Evolutionary conservation across 2,797 vertebrate species (phyloP), one percentile per base, ranked within the genome.

Genomic region (Paedocypris micromegethes): DNA sequence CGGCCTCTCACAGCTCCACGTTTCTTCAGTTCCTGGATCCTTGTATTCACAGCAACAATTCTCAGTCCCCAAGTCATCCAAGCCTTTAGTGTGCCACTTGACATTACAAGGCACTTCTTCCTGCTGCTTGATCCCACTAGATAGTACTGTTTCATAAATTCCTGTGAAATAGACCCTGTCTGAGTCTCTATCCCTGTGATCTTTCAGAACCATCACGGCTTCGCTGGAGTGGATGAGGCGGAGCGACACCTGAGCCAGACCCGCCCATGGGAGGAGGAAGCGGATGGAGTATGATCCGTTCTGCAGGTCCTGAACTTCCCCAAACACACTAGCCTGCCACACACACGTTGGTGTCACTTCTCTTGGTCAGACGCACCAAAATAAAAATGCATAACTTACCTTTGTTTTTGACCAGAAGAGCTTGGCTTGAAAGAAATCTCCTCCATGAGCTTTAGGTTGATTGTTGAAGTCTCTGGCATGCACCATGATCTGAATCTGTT

Each of bases 121-220:
- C 0, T 82, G 87, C 1, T 49, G 2, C 46, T 80, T 55, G 42
- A 9, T 67, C 5, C 53, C 47, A 37, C 52, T 52, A 4, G 5
- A 85, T 48, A 86, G 88, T 58, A 86, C 86, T 53, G 84, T 86
- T 23, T 38, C 51, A 71, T 91, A 92, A 0, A 86, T 79, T 74
- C 91, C 91, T 76, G 87, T 86, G 79, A 92, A 92, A 72, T 83
- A 92, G 43, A 92, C 88, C 42, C 90, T 86, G 70, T 92, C 89
- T 0, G 91, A 89, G 60, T 77, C 86, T 42, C 86, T 86, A 71
- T 91, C 82, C 58, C 86, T 87, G 46, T 91, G 86, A 42, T 72
- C 81, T 66, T 86, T 77, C 61, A 92, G 88, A 50, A 90, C 81
- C 78, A 85, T 81, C 69, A 92, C 73, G 3, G 81, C 89, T 84